Evolutionary conservation across 2,888 invertebrate genomes (phyloP).

Genomic region (Ceramica pisi): DNA sequence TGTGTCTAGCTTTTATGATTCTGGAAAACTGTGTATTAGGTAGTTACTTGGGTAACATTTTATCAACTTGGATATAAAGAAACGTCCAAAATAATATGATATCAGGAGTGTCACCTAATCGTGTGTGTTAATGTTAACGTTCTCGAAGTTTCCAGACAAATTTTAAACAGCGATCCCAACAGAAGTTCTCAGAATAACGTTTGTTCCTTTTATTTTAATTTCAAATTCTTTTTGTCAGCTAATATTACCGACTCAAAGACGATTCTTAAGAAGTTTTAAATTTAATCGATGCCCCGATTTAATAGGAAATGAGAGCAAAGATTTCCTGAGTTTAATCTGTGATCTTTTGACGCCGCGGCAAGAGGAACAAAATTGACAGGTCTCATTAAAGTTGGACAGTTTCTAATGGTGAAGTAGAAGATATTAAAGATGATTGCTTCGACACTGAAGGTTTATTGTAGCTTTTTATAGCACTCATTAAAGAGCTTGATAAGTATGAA

Average conservation of each 20-base stretch:
- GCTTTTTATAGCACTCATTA: constrained; percentile 43
- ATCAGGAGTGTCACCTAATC: neutral
- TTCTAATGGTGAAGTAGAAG: constrained; percentile 72
- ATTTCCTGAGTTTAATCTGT: constrained; percentile 73
- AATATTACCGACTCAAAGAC: constrained; percentile 25
- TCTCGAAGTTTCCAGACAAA: constrained; percentile 8
- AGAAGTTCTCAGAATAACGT: constrained; percentile 11
- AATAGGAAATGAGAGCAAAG: constrained; percentile 67
- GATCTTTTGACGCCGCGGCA: constrained; percentile 74
- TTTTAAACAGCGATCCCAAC: constrained; percentile 1
- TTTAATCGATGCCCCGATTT: constrained; percentile 68
- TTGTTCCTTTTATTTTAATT: constrained; percentile 34
- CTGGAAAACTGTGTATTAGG: neutral
- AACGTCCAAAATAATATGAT: neutral
- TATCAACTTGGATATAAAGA: neutral
- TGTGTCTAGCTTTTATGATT: neutral
- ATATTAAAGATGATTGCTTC: constrained; percentile 63
- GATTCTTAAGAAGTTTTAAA: constrained; percentile 56
- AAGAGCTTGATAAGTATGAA: constrained; percentile 20
- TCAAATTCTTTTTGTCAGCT: constrained; percentile 19
- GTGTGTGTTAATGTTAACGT: constrained; percentile 15
- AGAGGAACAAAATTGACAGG: constrained; percentile 80
- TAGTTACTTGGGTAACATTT: neutral
- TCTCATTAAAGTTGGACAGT: constrained; percentile 82
- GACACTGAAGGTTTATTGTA: constrained; percentile 48